phyloP scores from a whole-genome alignment of 2,888 invertebrate genomes.

The Euzophera pinguis region DNA sequence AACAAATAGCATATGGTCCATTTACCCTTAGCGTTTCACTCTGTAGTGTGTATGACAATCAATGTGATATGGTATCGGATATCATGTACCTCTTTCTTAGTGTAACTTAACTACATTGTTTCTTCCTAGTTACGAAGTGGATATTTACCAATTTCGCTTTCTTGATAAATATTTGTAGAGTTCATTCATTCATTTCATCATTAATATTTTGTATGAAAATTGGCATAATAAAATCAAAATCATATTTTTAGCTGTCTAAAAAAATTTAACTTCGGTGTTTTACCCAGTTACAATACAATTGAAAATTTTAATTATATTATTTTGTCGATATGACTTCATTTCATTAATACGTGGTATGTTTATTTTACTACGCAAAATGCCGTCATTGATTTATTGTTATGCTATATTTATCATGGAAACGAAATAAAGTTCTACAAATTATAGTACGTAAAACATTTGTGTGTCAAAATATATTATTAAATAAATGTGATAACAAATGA shows the following conservation, averaged over 20 bases:
- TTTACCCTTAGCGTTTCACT: slow-evolving; percentile 22
- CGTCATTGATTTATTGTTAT: slow-evolving; percentile 18
- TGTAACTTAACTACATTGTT: slow-evolving; percentile 50
- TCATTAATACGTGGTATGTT: no score
- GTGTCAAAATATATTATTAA: slow-evolving; percentile 78
- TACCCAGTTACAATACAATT: no score
- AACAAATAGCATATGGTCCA: slow-evolving; percentile 23
- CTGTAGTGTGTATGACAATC: slow-evolving; percentile 28
- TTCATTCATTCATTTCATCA: neutral
- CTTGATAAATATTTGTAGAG: slow-evolving; percentile 38
- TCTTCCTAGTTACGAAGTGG: slow-evolving; percentile 51
- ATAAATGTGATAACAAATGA: slow-evolving; percentile 79
- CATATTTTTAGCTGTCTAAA: no score
- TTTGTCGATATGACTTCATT: no score
- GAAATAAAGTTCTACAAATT: slow-evolving; percentile 55
- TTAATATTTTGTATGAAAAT: no score
- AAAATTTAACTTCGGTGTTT: no score
- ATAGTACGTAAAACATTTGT: slow-evolving; percentile 72
- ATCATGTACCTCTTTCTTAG: slow-evolving; percentile 51
- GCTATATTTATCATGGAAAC: slow-evolving; percentile 51
- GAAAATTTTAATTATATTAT: no score
- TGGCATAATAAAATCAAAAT: no score
- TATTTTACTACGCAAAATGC: no score
- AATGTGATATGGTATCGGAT: slow-evolving; percentile 58
- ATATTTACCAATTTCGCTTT: slow-evolving; percentile 42